Conservation (phyloP, 2,888 invertebrate species). For the Platynereis dumerilii region DNA sequence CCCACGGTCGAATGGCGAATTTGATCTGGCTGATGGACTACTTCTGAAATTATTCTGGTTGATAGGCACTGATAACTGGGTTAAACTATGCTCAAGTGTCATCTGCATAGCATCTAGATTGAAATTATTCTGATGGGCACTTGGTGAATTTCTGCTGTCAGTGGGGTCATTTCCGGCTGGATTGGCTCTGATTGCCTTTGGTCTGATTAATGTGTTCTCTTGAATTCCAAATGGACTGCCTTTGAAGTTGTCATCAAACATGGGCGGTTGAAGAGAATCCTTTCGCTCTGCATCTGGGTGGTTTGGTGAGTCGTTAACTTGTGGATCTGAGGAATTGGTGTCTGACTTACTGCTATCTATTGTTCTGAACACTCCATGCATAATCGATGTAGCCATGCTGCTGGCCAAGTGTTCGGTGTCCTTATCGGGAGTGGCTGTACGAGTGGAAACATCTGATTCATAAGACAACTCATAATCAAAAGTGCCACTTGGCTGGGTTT, state of each 20-base stretch:
- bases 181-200: not conserved
- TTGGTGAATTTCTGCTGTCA: not conserved
- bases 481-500: not conserved
- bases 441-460: constrained; percentile 12
- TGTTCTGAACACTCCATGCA: constrained; percentile 1
- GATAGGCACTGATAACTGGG: not conserved
- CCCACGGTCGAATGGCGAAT: constrained; percentile 4
- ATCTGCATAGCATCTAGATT: not conserved
- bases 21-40: constrained; percentile 12
- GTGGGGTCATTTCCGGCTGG: not conserved
- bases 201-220: not conserved
- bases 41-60: constrained; percentile 13
- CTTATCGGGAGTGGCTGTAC: not conserved
- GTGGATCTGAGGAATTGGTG: not conserved
- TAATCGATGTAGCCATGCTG: not conserved
- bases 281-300: not conserved
- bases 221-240: constrained; percentile 14
- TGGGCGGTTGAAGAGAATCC: not conserved
- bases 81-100: too few relatives aligned
- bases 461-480: constrained; percentile 21
- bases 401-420: not conserved
- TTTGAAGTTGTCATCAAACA: constrained; percentile 16
- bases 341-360: not conserved
- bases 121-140: not conserved
- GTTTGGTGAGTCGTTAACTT: not conserved